phyloP scores from a whole-genome alignment of 2,113 vertebrate species.

The Leptocoma aspasia region DNA sequence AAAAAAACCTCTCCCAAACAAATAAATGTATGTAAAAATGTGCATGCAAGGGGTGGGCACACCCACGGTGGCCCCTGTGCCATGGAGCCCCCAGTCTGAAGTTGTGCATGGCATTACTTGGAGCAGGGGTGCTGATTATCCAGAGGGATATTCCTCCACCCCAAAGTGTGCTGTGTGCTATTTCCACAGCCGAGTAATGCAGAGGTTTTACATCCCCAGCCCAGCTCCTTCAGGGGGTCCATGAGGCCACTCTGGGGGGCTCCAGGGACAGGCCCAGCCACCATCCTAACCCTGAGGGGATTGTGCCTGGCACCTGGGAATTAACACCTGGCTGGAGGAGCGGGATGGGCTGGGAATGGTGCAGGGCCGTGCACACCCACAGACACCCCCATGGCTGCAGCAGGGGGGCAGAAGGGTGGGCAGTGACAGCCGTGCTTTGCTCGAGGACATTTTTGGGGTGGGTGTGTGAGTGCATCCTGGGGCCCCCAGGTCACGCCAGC shows the following conservation, averaged over 20 bases:
- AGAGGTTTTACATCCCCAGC: not conserved
- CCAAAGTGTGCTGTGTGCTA: fast-evolving
- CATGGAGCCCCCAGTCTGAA: not conserved
- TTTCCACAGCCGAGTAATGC: fast-evolving
- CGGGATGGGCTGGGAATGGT: fast-evolving
- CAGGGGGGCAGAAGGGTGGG: not conserved
- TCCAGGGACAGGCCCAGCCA: not conserved
- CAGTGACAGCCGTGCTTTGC: not conserved
- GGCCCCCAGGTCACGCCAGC: fast-evolving
- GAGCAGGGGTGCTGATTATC: not conserved
- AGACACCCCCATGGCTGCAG: not conserved
- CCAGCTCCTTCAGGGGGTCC: not conserved
- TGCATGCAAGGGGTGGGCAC: not conserved
- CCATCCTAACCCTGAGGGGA: not conserved
- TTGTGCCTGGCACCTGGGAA: fast-evolving
- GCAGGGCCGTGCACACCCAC: not conserved
- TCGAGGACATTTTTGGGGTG: not conserved
- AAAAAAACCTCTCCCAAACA: not conserved
- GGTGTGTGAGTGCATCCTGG: not conserved
- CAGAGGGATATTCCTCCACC: not conserved
- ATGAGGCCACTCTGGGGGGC: not conserved
- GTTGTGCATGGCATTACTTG: fast-evolving
- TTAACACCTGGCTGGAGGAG: fast-evolving
- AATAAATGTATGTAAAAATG: not conserved
- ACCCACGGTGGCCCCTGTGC: not conserved